Base-by-base conservation (phyloP, 2,797 vertebrate genomes). In the Pogoniulus pusillus region DNA sequence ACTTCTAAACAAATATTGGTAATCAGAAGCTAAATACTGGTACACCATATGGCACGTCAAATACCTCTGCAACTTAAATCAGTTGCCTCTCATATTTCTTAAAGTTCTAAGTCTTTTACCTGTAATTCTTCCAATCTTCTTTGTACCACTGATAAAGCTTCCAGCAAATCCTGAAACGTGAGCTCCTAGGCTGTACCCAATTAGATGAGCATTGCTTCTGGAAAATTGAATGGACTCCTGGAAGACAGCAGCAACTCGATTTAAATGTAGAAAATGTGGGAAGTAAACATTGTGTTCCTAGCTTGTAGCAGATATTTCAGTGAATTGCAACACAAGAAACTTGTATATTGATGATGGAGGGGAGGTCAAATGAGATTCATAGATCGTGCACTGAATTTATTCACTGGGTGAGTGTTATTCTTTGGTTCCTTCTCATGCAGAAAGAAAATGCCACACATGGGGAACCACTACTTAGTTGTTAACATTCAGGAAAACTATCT, bases 171-270 rank as follows among this genome's bases (percentile, higher is more conserved):
- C 99, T 54, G 98, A 98, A 88, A 99, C 98, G 58, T 99, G 99
- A 80, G 99, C 99, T 2, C 99, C 99, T 27, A 99, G 98, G 96
- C 99, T 99, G 95, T 99, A 99, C 60, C 99, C 99, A 68, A 99
- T 98, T 93, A 99, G 96, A 96, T 99, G 99, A 89, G 94, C 98
- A 8, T 98, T 98, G 91, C 95, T 97, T 65, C 96, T 96, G 87
- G 98, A 97, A 93, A 98, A 98, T 14, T 96, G 96, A 93, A 94
- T 92, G 12, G 97, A 94, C 77, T 98, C 97, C 99, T 99, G 96
- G 89, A 97, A 97, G 93, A 96, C 7, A 96, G 83, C 4, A 19
- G 72, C 26, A 60, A 19, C 64, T 47, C 66, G 49, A 65, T 77
- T 86, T 82, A 82, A 19, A 53, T 54, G 34, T 29, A 80, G 57